Evolutionary conservation across 2,888 invertebrate genomes (phyloP).

Genomic region (Plutella xylostella): DNA sequence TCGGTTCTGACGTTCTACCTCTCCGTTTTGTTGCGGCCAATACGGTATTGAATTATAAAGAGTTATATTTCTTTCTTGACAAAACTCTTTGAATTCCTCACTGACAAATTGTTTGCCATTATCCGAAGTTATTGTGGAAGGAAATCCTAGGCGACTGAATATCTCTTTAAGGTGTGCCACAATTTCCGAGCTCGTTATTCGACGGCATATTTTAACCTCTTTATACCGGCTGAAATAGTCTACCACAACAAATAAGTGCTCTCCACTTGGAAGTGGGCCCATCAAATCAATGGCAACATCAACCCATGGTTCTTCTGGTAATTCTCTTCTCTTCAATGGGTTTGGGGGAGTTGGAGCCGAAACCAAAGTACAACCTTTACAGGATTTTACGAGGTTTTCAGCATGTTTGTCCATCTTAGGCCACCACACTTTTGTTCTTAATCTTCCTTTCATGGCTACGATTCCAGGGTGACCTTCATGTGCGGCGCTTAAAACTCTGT

Average conservation of each 20-base stretch:
- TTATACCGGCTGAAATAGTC: slow-evolving; percentile 10
- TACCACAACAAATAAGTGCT: slow-evolving; percentile 7
- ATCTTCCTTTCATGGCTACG: slow-evolving; percentile 27
- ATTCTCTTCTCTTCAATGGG: slow-evolving; percentile 10
- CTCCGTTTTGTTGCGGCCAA: slow-evolving; percentile 14
- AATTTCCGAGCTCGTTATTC: slow-evolving; percentile 1
- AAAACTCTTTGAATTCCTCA: slow-evolving; percentile 16
- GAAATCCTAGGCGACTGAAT: slow-evolving; percentile 17
- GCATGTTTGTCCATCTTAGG: slow-evolving; percentile 7
- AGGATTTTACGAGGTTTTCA: not conserved
- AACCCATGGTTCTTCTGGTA: slow-evolving; percentile 7
- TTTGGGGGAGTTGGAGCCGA: slow-evolving; percentile 14
- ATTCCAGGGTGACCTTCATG: slow-evolving; percentile 28
- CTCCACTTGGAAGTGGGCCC: slow-evolving; percentile 8
- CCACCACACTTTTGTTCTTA: slow-evolving; percentile 19
- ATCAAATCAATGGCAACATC: slow-evolving; percentile 11
- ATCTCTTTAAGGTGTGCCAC: slow-evolving; percentile 3
- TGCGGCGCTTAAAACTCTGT: slow-evolving; percentile 15
- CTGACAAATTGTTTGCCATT: slow-evolving; percentile 22
- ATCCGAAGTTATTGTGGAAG: slow-evolving; percentile 17
- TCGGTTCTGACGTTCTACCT: slow-evolving; percentile 13
- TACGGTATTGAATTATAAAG: slow-evolving; percentile 10
- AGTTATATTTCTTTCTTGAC: slow-evolving; percentile 15
- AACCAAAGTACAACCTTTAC: slow-evolving; percentile 5
- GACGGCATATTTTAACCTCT: slow-evolving; percentile 6